Evolutionary conservation across 1,140 invertebrate species (phyloP).

Genomic region (Bactericera cockerelli): DNA sequence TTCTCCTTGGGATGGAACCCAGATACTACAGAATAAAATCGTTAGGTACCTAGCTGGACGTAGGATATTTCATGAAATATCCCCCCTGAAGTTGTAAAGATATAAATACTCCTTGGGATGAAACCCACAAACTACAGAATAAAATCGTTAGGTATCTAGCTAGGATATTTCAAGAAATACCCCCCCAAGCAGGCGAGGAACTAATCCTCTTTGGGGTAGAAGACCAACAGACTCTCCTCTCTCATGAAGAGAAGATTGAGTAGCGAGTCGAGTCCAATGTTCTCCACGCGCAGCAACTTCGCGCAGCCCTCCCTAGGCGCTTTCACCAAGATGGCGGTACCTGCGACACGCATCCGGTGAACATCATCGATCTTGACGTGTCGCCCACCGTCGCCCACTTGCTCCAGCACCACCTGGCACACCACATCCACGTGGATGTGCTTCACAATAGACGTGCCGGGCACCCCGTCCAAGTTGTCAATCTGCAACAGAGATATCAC

Average conservation of each 20-base stretch:
- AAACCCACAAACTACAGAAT: too few relatives aligned
- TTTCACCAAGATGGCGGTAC: conserved; percentile 44
- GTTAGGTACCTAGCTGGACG: too few relatives aligned
- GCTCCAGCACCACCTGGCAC: conserved; percentile 41
- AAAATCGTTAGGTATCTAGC: too few relatives aligned
- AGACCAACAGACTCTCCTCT: conserved; percentile 42
- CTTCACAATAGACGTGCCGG: conserved; percentile 39
- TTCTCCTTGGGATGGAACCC: too few relatives aligned
- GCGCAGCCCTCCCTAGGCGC: conserved; percentile 34
- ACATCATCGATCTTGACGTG: conserved; percentile 36
- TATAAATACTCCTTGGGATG: too few relatives aligned
- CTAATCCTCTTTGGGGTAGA: conserved; percentile 31
- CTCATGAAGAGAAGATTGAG: conserved; percentile 43
- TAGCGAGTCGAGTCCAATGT: conserved; percentile 47
- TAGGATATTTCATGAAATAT: too few relatives aligned
- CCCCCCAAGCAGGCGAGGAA: too few relatives aligned
- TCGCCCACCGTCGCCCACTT: conserved; percentile 32
- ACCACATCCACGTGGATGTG: conserved; percentile 46
- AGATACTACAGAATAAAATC: too few relatives aligned
- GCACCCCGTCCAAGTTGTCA: conserved; percentile 25
- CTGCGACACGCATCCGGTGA: conserved; percentile 44
- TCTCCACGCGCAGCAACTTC: conserved; percentile 39
- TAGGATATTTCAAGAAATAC: too few relatives aligned
- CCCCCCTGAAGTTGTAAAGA: too few relatives aligned
- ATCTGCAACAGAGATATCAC: conserved; percentile 27